Conservation (phyloP, 2,113 vertebrate genomes). For the Ceyx margarethae region DNA sequence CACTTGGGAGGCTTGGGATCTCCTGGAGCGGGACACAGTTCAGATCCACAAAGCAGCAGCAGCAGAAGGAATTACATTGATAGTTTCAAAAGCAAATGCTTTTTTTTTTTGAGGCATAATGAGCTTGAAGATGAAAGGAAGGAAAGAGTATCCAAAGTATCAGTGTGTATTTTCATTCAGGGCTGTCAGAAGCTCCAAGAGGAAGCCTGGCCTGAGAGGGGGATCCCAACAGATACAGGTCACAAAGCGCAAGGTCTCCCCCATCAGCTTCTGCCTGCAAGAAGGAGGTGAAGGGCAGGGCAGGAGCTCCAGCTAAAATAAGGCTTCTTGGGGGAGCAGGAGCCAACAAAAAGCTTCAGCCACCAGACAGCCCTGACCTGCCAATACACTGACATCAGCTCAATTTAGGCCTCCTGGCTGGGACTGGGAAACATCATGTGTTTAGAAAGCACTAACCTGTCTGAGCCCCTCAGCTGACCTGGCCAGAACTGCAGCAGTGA, state of each 20-base stretch:
- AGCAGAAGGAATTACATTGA: neutral
- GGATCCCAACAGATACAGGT: neutral
- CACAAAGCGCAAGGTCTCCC: neutral
- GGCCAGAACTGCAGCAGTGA: neutral
- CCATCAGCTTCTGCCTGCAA: neutral
- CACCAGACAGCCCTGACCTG: neutral
- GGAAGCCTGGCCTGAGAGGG: neutral
- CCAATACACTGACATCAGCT: neutral
- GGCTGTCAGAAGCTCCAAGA: neutral
- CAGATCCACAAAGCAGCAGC: neutral
- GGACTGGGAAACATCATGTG: neutral
- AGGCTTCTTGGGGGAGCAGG: neutral
- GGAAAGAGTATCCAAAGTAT: neutral
- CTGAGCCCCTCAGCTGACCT: neutral
- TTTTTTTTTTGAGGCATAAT: neutral
- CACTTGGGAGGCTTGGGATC: neutral
- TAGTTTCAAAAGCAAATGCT: neutral
- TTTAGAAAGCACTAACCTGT: neutral
- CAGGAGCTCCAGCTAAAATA: neutral
- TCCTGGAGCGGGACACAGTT: neutral
- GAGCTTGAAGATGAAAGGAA: neutral
- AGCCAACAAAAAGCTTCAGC: neutral
- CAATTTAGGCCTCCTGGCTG: neutral
- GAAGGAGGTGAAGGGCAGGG: neutral
- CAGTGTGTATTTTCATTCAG: neutral